Evolutionary conservation across 1,140 invertebrate genomes (phyloP).

Genomic region (Panulirus ornatus): DNA sequence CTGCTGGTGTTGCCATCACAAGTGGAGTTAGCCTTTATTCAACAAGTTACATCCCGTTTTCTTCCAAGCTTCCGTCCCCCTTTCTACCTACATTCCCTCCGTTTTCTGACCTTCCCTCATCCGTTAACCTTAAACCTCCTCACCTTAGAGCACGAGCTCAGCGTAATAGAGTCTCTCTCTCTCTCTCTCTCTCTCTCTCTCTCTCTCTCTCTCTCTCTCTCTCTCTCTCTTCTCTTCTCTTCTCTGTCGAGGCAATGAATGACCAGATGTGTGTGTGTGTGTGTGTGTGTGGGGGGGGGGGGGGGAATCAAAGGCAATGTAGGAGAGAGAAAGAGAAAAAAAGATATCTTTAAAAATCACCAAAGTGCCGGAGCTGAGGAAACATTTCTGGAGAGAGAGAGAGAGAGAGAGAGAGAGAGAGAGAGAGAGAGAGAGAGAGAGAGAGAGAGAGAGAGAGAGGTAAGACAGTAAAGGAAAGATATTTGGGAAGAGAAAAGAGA

Average conservation of each 20-base stretch:
- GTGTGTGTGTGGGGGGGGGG: neutral
- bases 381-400: no score
- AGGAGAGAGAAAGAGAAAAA: no score
- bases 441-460: constrained; percentile 35
- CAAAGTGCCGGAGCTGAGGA: no score
- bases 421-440: constrained; percentile 52
- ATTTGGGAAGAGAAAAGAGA: neutral
- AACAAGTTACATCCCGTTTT: neutral
- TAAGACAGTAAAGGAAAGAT: neutral
- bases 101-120: neutral
- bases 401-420: constrained; percentile 33
- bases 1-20: neutral
- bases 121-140: neutral
- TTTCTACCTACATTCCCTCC: neutral
- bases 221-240: neutral
- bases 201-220: neutral
- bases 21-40: neutral
- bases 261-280: neutral
- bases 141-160: neutral
- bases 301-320: no score
- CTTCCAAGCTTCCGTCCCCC: neutral
- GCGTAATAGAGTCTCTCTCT: neutral
- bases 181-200: neutral
- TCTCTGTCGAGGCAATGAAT: no score
- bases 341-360: no score